Percentiles rank a stretch among this genome's conserved stretches.
phyloP scores from a whole-genome alignment of 2,888 invertebrate species.

The Ophion ventricosus region DNA sequence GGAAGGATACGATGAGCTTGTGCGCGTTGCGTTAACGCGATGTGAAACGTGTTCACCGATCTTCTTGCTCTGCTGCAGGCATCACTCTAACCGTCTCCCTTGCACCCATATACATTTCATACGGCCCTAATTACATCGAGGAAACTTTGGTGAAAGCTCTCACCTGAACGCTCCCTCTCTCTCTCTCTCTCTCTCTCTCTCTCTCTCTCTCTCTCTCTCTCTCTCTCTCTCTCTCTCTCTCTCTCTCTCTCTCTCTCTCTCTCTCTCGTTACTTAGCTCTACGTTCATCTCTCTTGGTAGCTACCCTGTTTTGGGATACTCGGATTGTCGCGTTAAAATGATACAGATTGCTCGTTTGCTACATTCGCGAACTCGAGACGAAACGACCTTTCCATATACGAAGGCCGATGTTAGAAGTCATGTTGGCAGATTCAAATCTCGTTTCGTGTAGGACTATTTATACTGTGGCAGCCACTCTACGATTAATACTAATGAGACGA shows the following conservation, averaged over 20 bases:
- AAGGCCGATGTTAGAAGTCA: background rate
- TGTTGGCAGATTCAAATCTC: background rate
- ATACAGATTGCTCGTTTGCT: slow-evolving; percentile 68
- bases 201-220: too few relatives aligned
- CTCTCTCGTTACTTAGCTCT: slow-evolving; percentile 42
- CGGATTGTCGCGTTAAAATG: slow-evolving; percentile 68
- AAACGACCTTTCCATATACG: background rate
- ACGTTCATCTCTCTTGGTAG: slow-evolving; percentile 18
- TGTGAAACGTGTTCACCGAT: slow-evolving; percentile 12
- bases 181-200: too few relatives aligned
- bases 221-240: too few relatives aligned
- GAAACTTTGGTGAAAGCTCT: slow-evolving; percentile 61
- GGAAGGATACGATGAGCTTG: background rate
- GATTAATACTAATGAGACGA: background rate
- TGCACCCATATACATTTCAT: slow-evolving; percentile 10
- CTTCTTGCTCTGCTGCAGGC: slow-evolving; percentile 2
- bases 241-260: too few relatives aligned
- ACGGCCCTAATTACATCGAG: slow-evolving; percentile 68
- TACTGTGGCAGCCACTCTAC: background rate
- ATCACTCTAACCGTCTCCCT: background rate
- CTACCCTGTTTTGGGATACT: slow-evolving; percentile 35
- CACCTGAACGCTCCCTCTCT: slow-evolving; percentile 35
- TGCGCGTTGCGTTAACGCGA: background rate
- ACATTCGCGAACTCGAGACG: slow-evolving; percentile 15
- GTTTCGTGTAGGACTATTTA: background rate